Base-by-base conservation (phyloP, 2,797 vertebrate species). In the Ambastaia sidthimunki region DNA sequence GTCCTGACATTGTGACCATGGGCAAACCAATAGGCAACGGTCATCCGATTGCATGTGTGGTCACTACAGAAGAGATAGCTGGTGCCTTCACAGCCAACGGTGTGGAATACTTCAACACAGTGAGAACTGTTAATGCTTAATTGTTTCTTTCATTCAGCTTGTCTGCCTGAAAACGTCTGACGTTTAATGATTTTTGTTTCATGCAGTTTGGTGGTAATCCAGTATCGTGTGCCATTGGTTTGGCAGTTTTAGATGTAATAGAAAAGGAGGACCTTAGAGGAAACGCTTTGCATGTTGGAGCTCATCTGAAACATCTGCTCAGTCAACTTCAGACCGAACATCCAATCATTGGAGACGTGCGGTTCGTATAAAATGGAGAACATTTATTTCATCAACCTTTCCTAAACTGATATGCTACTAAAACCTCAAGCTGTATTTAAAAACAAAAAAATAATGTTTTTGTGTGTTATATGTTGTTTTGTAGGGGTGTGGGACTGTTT, bases 1-100 rank as follows among this genome's bases (percentile, higher is more conserved):
- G 92, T 86, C 97, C 97, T 0, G 97, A 99, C 84, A 97, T 98
- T 57, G 93, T 37, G 86, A 97, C 97, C 67, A 95, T 98, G 96
- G 97, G 97, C 62, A 99, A 99, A 85, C 96, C 97, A 0, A 98
- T 98, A 90, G 97, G 97, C 80, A 99, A 99, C 1, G 97, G 97
- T 15, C 96, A 98, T 85, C 97, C 97, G 0, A 6, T 99, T 67
- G 92, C 96, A 63, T 99, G 97, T 34, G 94, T 99, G 75, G 96
- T 85, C 76, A 97, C 97, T 34, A 98, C 96, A 1, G 87, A 82
- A 71, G 96, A 96, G 87, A 95, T 99, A 82, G 96, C 96, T 0
- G 89, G 69, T 55, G 94, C 96, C 0, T 99, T 98, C 88, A 95
- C 95, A 2, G 93, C 88, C 83, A 98, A 96, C 0, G 91, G 95